Evolutionary conservation across 2,797 vertebrate species (phyloP), one percentile per base, ranked within the genome.

Genomic region (Esox masquinongy): DNA sequence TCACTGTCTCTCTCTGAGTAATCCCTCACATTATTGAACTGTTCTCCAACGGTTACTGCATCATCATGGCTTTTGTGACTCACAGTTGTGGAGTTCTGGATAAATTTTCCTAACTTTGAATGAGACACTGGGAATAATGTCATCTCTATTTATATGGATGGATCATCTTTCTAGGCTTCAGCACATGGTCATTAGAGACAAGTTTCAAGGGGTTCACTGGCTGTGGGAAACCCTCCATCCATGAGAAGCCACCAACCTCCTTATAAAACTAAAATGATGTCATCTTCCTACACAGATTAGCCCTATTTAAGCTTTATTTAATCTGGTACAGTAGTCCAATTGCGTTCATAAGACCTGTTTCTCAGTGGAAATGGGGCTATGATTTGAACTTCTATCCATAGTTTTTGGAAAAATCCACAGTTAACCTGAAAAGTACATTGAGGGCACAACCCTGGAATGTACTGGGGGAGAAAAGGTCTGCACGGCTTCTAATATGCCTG

Each of bases 161-260:
- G 16, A 53, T 7, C 50, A n/a, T 53, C 17, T 53, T 53, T 53
- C 50, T 53, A n/a, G 50, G 50, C 50, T 51, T 51, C 49, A 19
- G 17, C 29, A 31, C 29, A 31, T 31, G 29, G 29, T 31, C 50
- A 5, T 51, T 16, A 51, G 17, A 51, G 9, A 49, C 50, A 51
- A 51, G 17, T 6, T 17, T 19, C 50, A 2, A 51, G 0, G 50
- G 50, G 50, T 51, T 19, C 19, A 51, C 50, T 53, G 50, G 50
- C 19, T 53, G 17, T n/a, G 50, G 50, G 17, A 19, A 53, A 53
- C 50, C 68, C 51, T 74, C 64, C 49, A 70, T 86, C 80, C 85
- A 9, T 31, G 36, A 85, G 79, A 72, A 87, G 86, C 88, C 88
- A 75, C 82, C 85, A 84, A 87, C 79, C 73, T 79, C 67, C 68